Evolutionary conservation across 2,888 invertebrate genomes (phyloP), one percentile per base, ranked within the genome.

Genomic region (Sphaerophoria rueppellii): DNA sequence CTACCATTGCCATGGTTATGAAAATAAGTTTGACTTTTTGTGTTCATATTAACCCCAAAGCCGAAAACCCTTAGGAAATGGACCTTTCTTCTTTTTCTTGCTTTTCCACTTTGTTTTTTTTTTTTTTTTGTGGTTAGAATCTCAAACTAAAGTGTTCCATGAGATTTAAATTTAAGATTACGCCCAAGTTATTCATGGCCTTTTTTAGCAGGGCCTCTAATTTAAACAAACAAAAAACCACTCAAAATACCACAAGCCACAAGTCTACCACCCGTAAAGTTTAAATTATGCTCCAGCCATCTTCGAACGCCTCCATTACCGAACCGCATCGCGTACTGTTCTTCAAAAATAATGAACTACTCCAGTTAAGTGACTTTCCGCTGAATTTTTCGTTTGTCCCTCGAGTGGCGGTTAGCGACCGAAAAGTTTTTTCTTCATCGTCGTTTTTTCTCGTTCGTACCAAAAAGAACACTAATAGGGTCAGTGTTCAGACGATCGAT

Each of bases 141-240:
- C 14, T 48, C 11, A 71, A 60, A 55, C 43, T 57, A 52, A 65
- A 58, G 32, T 58, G 63, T 67, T 60, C 4, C 43, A 57, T 35
- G 57, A 58, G 78, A 78, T 78, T 78, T 65, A 71, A 78, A 65
- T 72, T 70, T 77, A 61, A 63, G 77, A 71, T 71, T 63, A 57
- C 40, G 48, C 34, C 43, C 63, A 60, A 71, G 40, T 71, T 79
- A 73, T 79, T 73, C 73, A 73, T 65, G 77, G 34, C 63, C 57
- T 65, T 78, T 65, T 43, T 58, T 67, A 72, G 50, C 11, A 63
- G 24, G 24, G 35, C 43, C 48, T 54, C 16, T 14, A 46, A 35
- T 52, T 37, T 32, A 16, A 35, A 16, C 16, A 5, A 60, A 65
- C 16, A 70, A 76, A 40, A 58, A 43, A 32, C 40, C 32, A n/a